Evolutionary conservation across 1,140 invertebrate genomes (phyloP).

Genomic region (Drosophila kohkoa): DNA sequence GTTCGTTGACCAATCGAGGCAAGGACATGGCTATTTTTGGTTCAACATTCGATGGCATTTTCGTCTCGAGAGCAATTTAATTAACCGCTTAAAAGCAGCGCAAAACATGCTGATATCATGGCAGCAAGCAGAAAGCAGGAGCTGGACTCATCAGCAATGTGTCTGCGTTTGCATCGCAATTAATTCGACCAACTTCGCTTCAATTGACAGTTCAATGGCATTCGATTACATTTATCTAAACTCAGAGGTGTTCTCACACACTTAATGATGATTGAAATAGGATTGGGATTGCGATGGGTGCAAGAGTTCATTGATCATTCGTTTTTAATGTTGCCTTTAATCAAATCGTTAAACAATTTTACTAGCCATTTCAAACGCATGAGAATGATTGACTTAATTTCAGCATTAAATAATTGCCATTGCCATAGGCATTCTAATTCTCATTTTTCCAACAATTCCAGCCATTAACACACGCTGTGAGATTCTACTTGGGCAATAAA

Average conservation of each 20-base stretch:
- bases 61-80: conserved; percentile 21
- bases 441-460: neutral
- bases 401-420: neutral
- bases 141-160: neutral
- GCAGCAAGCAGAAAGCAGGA: too few relatives aligned
- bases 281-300: neutral
- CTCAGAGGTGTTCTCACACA: neutral
- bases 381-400: neutral
- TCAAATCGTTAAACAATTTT: neutral
- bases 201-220: conserved; percentile 5
- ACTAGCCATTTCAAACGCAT: neutral
- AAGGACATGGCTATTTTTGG: conserved; percentile 25
- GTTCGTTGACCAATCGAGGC: conserved; percentile 17
- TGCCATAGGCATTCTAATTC: neutral
- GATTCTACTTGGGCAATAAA: neutral
- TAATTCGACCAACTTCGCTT: neutral
- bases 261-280: neutral
- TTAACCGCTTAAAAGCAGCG: conserved; percentile 36
- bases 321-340: neutral
- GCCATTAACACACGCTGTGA: neutral
- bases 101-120: conserved; percentile 14
- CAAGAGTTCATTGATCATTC: neutral
- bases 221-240: neutral
- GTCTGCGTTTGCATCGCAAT: neutral
- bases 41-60: conserved; percentile 22